Evolutionary conservation across 2,797 vertebrate genomes (phyloP), one percentile per base, ranked within the genome.

Genomic region (Thaleichthys pacificus): DNA sequence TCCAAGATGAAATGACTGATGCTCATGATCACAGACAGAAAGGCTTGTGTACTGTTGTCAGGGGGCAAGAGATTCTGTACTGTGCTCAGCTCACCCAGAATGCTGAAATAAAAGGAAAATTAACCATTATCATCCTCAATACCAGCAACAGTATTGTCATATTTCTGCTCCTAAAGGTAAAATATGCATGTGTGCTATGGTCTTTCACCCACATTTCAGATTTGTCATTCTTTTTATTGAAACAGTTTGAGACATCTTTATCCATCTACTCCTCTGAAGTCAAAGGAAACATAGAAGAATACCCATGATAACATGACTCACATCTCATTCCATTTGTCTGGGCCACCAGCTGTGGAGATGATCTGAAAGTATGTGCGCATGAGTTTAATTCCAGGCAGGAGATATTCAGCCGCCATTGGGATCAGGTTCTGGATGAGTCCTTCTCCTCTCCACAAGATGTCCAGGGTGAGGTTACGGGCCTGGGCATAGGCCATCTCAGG

Each of bases 241-340:
- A 11, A 47, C 42, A 11, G 12, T 3, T 11, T 47, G 42, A 47
- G 42, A 17, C 4, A 56, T 56, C 19, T 17, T 17, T 1, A n/a
- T n/a, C 51, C 51, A 56, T 56, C 0, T 56, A 8, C 51, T 56
- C 3, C 51, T 17, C 19, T 17, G 51, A 56, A 19, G 49, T 14
- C 12, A 51, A 4, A 3, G 14, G 17, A 2, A 51, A 51, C 17
- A 15, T 15, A 51, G 49, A 19, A 51, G 14, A 51, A 56, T 19
- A 69, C 28, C 15, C 61, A 14, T 0, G 67, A 4, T 26, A 38
- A 70, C 64, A 61, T 61, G 1, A 91, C 93, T 92, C 75, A 95
- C 93, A 91, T 35, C 11, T 90, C 32, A 84, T 88, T 93, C 87
- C 83, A 90, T 15, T 3, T 75, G 51, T 91, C 82, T 60, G 80